Evolutionary conservation across 2,113 vertebrate genomes (phyloP).

Genomic region (Gavialis gangeticus): DNA sequence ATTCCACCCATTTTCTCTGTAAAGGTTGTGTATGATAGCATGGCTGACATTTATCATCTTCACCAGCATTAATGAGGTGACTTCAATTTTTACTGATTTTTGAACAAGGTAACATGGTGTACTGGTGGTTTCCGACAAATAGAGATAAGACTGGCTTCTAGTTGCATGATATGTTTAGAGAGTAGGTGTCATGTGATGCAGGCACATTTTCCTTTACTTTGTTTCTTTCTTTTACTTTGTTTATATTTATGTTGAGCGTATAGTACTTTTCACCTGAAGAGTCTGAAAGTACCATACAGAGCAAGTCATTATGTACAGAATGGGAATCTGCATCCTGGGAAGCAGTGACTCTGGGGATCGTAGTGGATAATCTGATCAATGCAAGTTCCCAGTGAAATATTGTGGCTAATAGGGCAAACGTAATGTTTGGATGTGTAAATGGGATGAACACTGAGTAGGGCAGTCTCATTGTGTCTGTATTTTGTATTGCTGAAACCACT

Average conservation of each 20-base stretch:
- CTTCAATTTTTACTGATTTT: background rate
- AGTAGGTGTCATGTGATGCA: background rate
- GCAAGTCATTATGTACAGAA: too few species aligned
- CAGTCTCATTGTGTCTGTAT: too few species aligned
- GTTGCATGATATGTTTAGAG: background rate
- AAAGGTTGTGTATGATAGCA: background rate
- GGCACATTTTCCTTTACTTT: background rate
- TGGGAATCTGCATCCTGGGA: too few species aligned
- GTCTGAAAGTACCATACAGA: background rate
- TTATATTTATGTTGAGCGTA: background rate
- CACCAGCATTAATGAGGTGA: accelerated
- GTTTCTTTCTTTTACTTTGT: background rate
- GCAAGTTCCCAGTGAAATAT: too few species aligned
- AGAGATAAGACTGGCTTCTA: background rate
- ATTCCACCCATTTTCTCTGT: background rate
- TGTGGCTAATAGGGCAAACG: too few species aligned
- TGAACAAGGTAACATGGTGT: background rate
- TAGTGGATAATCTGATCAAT: too few species aligned
- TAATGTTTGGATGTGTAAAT: too few species aligned
- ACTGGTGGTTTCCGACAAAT: too few species aligned
- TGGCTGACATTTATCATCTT: background rate
- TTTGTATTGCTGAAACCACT: too few species aligned
- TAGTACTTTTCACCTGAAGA: background rate
- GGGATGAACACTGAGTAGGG: too few species aligned
- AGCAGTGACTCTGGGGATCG: too few species aligned